These are phyloP conservation scores for Cylloceria caligata DNA, from an alignment of 2,888 invertebrate genomes.

Conservation along the genomic window DNA sequence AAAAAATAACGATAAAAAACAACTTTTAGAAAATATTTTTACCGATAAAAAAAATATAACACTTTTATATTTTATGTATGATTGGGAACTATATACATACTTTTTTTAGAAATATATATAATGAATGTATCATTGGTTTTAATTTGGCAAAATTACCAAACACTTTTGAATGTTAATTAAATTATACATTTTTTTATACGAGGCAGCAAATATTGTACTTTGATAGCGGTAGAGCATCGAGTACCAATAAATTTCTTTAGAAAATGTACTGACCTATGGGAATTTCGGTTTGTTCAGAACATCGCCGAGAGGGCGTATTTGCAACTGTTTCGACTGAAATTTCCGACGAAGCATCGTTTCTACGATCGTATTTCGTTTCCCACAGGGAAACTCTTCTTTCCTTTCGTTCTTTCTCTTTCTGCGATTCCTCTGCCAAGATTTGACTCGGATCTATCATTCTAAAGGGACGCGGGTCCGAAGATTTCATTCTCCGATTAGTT, in stretches of 20 bases:
- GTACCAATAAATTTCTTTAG: not conserved
- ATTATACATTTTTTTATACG: too few species aligned
- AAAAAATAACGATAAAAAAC: too few species aligned
- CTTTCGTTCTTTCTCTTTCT: conserved; percentile 41
- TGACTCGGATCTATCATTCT: conserved; percentile 59
- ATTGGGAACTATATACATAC: too few species aligned
- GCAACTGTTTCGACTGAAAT: conserved; percentile 42
- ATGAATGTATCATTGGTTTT: too few species aligned
- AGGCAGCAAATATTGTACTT: too few species aligned
- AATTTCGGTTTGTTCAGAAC: conserved; percentile 18
- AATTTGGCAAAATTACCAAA: too few species aligned
- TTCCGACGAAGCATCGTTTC: conserved; percentile 13
- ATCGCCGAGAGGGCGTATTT: conserved; percentile 8
- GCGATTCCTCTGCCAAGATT: conserved; percentile 54
- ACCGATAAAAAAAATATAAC: too few species aligned
- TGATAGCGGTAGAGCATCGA: too few species aligned
- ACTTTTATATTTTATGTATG: too few species aligned
- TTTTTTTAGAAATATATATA: too few species aligned
- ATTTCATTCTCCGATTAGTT: conserved; percentile 56
- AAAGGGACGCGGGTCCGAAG: conserved; percentile 61
- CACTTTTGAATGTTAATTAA: too few species aligned
- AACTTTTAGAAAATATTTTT: too few species aligned
- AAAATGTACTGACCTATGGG: conserved; percentile 56
- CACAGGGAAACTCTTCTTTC: conserved; percentile 56
- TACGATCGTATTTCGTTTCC: conserved; percentile 59